Base-by-base conservation (phyloP, 1,140 invertebrate species). In the Chymomyza costata region DNA sequence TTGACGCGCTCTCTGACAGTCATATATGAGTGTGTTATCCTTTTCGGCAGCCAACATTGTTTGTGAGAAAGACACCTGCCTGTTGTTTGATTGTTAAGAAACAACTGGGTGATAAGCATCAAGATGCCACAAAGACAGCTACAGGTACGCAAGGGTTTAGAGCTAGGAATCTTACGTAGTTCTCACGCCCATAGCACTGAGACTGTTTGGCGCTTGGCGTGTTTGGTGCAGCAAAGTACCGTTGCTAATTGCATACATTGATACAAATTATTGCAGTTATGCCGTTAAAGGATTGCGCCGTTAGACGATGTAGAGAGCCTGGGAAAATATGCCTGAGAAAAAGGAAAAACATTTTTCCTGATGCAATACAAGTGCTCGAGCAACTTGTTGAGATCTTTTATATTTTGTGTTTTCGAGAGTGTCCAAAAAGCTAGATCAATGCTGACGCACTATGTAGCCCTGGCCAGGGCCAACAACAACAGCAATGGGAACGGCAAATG, bases 201-300 rank as follows among this genome's bases (percentile, higher is more conserved):
- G n/a, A n/a, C n/a, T n/a, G n/a, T n/a, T n/a, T n/a, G n/a, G 17
- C 28, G 14, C 17, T 7, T 40, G 37, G 39, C 44, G 13, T 28
- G 8, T 51, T 13, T 21, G 52, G 41, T 54, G 43, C n/a, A 21
- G 70, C 56, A 48, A 76, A n/a, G n/a, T 69, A 55, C 70, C 71
- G 71, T 76, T 78, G 44, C 54, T 76, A 65, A 78, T 62, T 76
- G 70, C 65, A 69, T n/a, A n/a, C n/a, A n/a, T n/a, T n/a, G n/a
- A 43, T 30, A 50, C 39, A 13, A 21, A 28, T 16, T n/a, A n/a
- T n/a, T n/a, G 16, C 62, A 76, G n/a, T n/a, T n/a, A n/a, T n/a
- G n/a, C 71, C 70, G 70, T 76, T 78, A 66, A 65, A 56, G 62
- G 61, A 63, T 78, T 78, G 32, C n/a, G 2, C 7, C n/a, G n/a